These are phyloP conservation scores for Dermolepida albohirtum DNA, from an alignment of 2,888 invertebrate species.

Conservation along the genomic window DNA sequence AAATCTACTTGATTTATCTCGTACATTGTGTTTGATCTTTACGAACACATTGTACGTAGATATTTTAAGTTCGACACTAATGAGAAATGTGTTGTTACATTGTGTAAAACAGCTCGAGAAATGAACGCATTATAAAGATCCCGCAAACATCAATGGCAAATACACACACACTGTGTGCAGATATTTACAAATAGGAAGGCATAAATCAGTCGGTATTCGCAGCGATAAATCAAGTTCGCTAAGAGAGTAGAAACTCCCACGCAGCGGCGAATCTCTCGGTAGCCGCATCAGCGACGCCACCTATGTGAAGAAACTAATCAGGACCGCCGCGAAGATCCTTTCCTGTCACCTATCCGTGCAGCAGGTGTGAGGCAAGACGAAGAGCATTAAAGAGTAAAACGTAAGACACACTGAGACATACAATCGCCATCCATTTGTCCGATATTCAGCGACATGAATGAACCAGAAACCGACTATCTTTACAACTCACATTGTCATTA, in stretches of 20 bases:
- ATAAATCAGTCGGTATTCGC: constrained; percentile 31
- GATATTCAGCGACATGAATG: constrained; percentile 6
- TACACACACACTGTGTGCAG: constrained; percentile 3
- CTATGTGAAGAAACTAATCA: constrained; percentile 17
- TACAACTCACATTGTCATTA: background rate
- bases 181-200: constrained; percentile 38
- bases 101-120: background rate
- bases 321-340: constrained; percentile 18
- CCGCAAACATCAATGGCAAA: constrained; percentile 4
- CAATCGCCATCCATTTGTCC: constrained; percentile 14
- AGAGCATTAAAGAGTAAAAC: constrained; percentile 3
- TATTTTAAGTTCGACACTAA: too few relatives aligned
- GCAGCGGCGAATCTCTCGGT: constrained; percentile 26
- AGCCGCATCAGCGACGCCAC: constrained; percentile 21
- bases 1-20: too few relatives aligned
- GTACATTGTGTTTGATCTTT: too few relatives aligned
- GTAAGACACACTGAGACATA: constrained; percentile 1
- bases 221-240: constrained; percentile 32
- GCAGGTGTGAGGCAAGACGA: constrained; percentile 10
- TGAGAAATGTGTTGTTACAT: too few relatives aligned
- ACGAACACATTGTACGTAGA: too few relatives aligned
- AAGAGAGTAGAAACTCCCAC: constrained; percentile 30
- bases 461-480: background rate
- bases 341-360: background rate
- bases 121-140: background rate